These are phyloP conservation scores for Carassius auratus DNA, from an alignment of 2,113 vertebrate species.

Conservation along the genomic window DNA sequence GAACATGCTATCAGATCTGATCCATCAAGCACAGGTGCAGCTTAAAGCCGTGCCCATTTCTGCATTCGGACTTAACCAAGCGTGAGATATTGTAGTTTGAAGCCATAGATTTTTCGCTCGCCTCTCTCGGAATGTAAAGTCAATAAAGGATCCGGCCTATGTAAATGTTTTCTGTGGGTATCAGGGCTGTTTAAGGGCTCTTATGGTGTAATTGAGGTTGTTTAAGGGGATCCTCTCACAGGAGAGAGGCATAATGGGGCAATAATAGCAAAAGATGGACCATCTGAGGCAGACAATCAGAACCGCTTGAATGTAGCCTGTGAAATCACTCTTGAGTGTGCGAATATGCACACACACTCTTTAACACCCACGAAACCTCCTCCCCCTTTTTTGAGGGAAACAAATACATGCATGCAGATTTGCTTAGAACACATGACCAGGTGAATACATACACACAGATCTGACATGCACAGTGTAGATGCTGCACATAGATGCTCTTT, in stretches of 20 bases:
- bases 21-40: conserved; percentile 54
- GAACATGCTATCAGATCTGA: conserved; percentile 55
- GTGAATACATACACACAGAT: conserved; percentile 61
- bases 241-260: conserved; percentile 49
- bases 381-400: conserved; percentile 10
- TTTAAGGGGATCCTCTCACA: conserved; percentile 51
- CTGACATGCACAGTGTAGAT: not conserved
- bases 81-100: conserved; percentile 54
- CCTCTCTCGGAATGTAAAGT: conserved; percentile 53
- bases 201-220: conserved; percentile 52
- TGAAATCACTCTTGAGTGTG: conserved; percentile 42
- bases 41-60: conserved; percentile 23
- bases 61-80: conserved; percentile 55
- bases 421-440: not conserved
- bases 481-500: conserved; percentile 12
- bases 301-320: conserved; percentile 37
- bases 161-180: conserved; percentile 56
- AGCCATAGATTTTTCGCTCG: conserved; percentile 45
- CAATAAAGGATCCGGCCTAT: conserved; percentile 51
- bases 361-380: conserved; percentile 14
- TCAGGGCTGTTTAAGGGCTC: conserved; percentile 50
- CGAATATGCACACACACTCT: conserved; percentile 50
- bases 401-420: conserved; percentile 39
- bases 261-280: conserved; percentile 57
- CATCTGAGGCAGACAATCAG: conserved; percentile 54